A percentile compares a stretch with the other conserved stretches of the same genome.
Evolutionary conservation across 2,888 invertebrate species (phyloP).

Genomic region (Tipula vernalis): DNA sequence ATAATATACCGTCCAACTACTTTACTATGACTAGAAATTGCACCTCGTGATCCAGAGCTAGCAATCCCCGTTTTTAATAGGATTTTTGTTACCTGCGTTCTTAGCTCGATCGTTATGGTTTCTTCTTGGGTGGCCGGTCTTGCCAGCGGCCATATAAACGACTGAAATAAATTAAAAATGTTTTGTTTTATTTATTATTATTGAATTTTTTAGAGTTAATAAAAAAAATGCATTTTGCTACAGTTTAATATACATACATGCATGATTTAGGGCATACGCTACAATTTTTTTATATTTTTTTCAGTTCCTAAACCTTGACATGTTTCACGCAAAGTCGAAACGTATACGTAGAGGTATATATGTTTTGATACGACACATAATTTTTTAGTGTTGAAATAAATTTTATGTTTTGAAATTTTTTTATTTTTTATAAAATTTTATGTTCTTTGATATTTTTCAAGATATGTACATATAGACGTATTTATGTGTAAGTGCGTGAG

Average conservation of each 20-base stretch:
- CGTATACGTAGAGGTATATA: background rate
- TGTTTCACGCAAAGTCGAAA: background rate
- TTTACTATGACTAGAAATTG: slow-evolving; percentile 28
- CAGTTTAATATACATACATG: background rate
- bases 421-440: background rate
- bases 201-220: background rate
- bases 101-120: slow-evolving; percentile 42
- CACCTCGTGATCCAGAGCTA: slow-evolving; percentile 21
- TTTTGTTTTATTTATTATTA: background rate
- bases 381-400: background rate
- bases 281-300: background rate
- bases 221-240: background rate
- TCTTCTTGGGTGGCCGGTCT: slow-evolving; percentile 50
- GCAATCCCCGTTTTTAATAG: slow-evolving; percentile 22
- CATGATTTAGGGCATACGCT: background rate
- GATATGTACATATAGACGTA: background rate
- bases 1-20: slow-evolving; percentile 28
- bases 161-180: background rate
- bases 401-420: background rate
- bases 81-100: slow-evolving; percentile 28
- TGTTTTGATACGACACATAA: background rate
- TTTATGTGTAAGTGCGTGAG: background rate
- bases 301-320: background rate
- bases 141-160: slow-evolving; percentile 54
- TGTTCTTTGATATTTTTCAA: background rate